These are phyloP conservation scores for Gallinago solitaria DNA, from an alignment of 2,797 vertebrate genomes.

Conservation along the genomic window DNA sequence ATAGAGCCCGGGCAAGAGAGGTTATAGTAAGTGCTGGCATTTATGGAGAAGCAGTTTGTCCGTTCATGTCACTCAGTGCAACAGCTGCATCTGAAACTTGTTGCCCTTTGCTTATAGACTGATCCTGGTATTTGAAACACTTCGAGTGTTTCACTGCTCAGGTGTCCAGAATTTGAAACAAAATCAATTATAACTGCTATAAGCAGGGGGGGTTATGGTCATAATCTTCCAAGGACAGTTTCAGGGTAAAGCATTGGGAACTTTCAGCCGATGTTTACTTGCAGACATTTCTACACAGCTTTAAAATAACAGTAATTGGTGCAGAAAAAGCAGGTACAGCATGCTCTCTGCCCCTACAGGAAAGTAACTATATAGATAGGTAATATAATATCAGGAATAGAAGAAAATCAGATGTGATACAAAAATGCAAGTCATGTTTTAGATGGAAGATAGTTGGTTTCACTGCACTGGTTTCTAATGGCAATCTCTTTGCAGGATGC, in stretches of 20 bases:
- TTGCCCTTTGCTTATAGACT: slow-evolving; percentile 40
- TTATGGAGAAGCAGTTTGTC: slow-evolving; percentile 13
- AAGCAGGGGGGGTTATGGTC: not conserved
- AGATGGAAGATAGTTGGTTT: slow-evolving; percentile 28
- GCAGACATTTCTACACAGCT: not conserved
- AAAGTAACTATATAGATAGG: not conserved
- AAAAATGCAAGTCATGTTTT: slow-evolving; percentile 33
- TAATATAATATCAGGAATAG: not conserved
- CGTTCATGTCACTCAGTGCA: not conserved
- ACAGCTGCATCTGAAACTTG: slow-evolving; percentile 43
- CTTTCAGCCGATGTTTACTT: slow-evolving; percentile 22
- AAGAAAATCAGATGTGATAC: not conserved
- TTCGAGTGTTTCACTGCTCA: slow-evolving; percentile 8
- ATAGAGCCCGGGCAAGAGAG: not conserved
- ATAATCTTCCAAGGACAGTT: not conserved
- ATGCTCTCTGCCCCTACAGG: not conserved
- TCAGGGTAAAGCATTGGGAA: not conserved
- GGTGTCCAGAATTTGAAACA: slow-evolving; percentile 25
- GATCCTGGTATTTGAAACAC: slow-evolving; percentile 18
- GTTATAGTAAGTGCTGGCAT: not conserved
- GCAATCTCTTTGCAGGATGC: slow-evolving; percentile 38
- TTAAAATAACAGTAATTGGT: slow-evolving; percentile 28
- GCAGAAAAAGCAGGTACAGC: slow-evolving; percentile 1
- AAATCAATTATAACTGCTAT: slow-evolving; percentile 19
- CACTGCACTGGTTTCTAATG: slow-evolving; percentile 10